Percentiles rank a stretch among this genome's conserved stretches.
Evolutionary conservation across 53 echinoderm and acorn worm genomes (phyloP).

Genomic region (Hippasteria phrygiana): DNA sequence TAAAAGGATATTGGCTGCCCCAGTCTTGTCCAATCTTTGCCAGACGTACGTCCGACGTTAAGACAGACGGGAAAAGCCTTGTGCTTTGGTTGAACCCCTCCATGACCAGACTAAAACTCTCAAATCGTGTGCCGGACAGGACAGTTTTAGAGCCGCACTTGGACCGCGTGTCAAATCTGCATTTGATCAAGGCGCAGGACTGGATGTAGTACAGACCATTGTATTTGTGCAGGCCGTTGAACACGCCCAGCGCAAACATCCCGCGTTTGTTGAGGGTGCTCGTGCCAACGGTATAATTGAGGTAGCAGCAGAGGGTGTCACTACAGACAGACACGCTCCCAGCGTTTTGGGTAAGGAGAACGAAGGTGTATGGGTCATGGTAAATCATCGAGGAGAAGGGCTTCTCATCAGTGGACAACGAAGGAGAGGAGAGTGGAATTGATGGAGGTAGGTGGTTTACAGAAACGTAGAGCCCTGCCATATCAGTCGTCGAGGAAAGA

Average conservation of each 20-base stretch:
- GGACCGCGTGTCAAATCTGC: constrained; percentile 52
- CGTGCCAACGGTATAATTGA: constrained; percentile 68
- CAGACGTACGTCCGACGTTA: constrained; percentile 77
- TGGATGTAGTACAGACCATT: constrained; percentile 92
- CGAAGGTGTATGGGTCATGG: constrained; percentile 86
- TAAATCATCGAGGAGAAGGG: constrained; percentile 78
- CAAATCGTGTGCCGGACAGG: constrained; percentile 70
- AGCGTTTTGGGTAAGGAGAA: constrained; percentile 53
- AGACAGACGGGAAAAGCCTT: constrained; percentile 77
- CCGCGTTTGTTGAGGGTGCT: constrained; percentile 30
- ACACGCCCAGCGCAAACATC: constrained; percentile 88
- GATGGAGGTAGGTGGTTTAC: not conserved
- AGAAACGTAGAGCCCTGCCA: not conserved
- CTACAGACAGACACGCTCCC: constrained; percentile 69
- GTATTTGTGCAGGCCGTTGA: constrained; percentile 87
- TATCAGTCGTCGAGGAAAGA: not conserved
- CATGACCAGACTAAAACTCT: constrained; percentile 69
- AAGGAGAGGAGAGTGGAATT: not conserved
- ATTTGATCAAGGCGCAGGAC: constrained; percentile 82
- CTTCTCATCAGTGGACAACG: not conserved
- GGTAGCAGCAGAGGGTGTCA: constrained; percentile 73
- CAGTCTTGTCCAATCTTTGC: constrained; percentile 74
- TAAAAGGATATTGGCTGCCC: constrained; percentile 54
- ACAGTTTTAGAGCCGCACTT: constrained; percentile 80
- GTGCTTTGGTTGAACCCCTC: constrained; percentile 64